A percentile compares a stretch with the other conserved stretches of the same genome.
Evolutionary conservation across 2,888 invertebrate species (phyloP).

Genomic region (Microctonus aethiopoides): DNA sequence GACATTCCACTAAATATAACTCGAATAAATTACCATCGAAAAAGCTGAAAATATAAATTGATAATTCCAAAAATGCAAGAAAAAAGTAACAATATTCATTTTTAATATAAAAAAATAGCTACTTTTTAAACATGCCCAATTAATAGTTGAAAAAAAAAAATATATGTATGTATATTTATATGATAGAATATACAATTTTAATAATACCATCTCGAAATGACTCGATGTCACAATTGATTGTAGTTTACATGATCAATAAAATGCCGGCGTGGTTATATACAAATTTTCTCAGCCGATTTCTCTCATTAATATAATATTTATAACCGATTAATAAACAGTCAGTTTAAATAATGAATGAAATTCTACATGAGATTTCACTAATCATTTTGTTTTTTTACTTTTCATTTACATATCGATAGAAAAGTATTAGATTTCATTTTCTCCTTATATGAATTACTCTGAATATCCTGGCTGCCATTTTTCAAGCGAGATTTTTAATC

Average conservation of each 20-base stretch:
- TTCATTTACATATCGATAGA: too few relatives aligned
- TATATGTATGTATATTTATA: too few relatives aligned
- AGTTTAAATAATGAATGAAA: not conserved
- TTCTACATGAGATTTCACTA: not conserved
- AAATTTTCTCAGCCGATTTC: slow-evolving; percentile 8
- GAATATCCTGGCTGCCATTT: not conserved
- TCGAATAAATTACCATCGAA: not conserved
- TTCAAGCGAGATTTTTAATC: not conserved
- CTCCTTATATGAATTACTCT: not conserved
- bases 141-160: slow-evolving; percentile 15
- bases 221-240: slow-evolving; percentile 27
- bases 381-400: not conserved
- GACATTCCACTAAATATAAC: not conserved
- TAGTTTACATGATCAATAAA: slow-evolving; percentile 21
- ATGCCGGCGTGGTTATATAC: slow-evolving; percentile 17
- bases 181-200: slow-evolving; percentile 31
- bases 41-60: not conserved
- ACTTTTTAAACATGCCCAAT: not conserved
- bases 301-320: slow-evolving; percentile 1
- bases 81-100: not conserved
- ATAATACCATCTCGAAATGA: slow-evolving; percentile 32
- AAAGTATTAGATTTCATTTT: too few relatives aligned
- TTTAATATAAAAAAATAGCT: not conserved
- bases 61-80: not conserved
- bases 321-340: not conserved